These are phyloP conservation scores for Aphelocoma californica DNA, from an alignment of 2,797 vertebrate species.

Conservation along the genomic window DNA sequence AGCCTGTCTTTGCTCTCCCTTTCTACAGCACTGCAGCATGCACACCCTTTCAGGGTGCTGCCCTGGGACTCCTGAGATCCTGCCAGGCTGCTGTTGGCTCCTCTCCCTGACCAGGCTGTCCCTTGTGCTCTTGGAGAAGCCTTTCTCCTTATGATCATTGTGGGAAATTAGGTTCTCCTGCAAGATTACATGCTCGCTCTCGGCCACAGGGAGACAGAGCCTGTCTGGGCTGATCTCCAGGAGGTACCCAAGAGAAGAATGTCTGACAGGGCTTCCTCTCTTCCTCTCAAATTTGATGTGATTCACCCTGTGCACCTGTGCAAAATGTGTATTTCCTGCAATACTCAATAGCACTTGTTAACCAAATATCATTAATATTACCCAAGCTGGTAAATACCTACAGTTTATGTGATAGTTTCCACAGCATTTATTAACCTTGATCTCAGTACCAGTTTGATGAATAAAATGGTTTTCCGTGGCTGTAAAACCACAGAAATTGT, in stretches of 20 bases:
- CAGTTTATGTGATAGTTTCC: background rate
- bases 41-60: rapidly evolving
- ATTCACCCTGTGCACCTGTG: background rate
- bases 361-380: background rate
- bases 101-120: background rate
- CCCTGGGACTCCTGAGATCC: background rate
- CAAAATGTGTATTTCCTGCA: background rate
- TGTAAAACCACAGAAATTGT: background rate
- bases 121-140: background rate
- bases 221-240: background rate
- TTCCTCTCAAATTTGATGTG: background rate
- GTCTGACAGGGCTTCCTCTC: background rate
- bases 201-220: too few species aligned
- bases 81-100: background rate
- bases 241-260: background rate
- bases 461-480: background rate
- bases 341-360: background rate
- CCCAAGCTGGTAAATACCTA: background rate
- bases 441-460: background rate
- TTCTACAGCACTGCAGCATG: background rate
- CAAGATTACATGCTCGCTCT: background rate
- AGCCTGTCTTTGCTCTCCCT: background rate
- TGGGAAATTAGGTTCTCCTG: background rate
- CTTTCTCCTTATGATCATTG: background rate
- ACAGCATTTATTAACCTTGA: background rate